Evolutionary conservation across 2,888 invertebrate genomes (phyloP).

Genomic region (Drosophila trichaetosa): DNA sequence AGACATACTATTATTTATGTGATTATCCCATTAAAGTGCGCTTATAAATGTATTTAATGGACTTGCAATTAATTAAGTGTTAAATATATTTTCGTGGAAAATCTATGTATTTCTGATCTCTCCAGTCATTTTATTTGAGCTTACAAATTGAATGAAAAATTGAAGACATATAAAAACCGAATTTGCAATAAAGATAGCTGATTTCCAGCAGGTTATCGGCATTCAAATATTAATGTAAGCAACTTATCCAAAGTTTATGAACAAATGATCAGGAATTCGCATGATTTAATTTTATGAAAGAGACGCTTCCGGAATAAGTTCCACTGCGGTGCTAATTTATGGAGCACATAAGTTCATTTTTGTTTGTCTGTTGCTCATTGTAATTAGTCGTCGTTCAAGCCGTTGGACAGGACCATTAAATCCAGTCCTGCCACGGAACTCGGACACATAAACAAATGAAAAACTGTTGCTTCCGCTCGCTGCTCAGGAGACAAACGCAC

Average conservation of each 20-base stretch:
- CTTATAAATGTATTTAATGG: not conserved
- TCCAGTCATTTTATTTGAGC: not conserved
- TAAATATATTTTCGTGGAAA: not conserved
- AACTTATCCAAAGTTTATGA: constrained; percentile 33
- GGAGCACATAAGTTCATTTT: constrained; percentile 78
- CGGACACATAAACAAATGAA: constrained; percentile 62
- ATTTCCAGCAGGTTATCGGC: not conserved
- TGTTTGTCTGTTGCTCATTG: constrained; percentile 73
- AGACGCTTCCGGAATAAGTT: constrained; percentile 56
- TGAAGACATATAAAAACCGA: not conserved
- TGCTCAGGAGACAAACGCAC: constrained; percentile 18
- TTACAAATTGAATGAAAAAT: not conserved
- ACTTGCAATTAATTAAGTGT: not conserved
- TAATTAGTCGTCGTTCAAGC: constrained; percentile 75
- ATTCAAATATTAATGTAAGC: constrained; percentile 26
- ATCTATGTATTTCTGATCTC: not conserved
- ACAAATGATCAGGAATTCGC: constrained; percentile 34
- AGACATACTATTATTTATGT: too few relatives aligned
- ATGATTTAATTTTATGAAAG: constrained; percentile 33
- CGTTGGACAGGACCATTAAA: constrained; percentile 73
- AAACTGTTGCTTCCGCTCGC: constrained; percentile 79
- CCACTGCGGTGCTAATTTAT: constrained; percentile 71
- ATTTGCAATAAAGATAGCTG: not conserved
- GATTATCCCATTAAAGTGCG: not conserved
- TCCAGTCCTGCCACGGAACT: constrained; percentile 53